Evolutionary conservation across 2,888 invertebrate genomes (phyloP).

Genomic region (Yponomeuta cagnagella): DNA sequence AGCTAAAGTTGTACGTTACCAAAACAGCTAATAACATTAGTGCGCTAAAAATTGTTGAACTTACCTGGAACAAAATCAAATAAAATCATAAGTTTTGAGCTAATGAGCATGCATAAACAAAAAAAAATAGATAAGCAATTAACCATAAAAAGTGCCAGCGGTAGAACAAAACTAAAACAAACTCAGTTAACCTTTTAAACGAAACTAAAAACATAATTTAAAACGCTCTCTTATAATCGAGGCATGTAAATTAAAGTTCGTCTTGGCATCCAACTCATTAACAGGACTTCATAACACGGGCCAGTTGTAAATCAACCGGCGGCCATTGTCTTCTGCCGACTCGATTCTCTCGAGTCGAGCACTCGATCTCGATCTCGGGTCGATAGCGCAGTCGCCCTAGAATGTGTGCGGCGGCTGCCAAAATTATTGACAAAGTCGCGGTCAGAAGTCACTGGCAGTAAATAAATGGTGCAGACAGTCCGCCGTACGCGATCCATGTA

Average conservation of each 20-base stretch:
- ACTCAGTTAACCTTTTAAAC: background rate
- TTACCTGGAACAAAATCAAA: slow-evolving; percentile 29
- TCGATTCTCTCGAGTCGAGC: slow-evolving; percentile 14
- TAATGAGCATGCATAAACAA: slow-evolving; percentile 1
- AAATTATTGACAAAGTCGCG: slow-evolving; percentile 65
- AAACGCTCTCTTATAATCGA: slow-evolving; percentile 18
- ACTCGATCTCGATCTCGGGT: slow-evolving; percentile 19
- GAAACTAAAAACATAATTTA: slow-evolving; percentile 14
- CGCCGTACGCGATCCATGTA: background rate
- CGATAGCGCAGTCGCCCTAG: slow-evolving; percentile 45
- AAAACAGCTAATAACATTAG: background rate
- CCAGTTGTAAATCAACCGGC: slow-evolving; percentile 30
- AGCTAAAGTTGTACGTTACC: slow-evolving; percentile 4
- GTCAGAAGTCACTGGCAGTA: slow-evolving; percentile 52
- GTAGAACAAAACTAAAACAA: slow-evolving; percentile 1
- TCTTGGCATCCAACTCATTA: slow-evolving; percentile 19
- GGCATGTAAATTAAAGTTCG: slow-evolving; percentile 18
- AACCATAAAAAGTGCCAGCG: background rate
- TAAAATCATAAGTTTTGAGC: background rate
- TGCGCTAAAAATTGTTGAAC: slow-evolving; percentile 16
- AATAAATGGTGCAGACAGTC: slow-evolving; percentile 6
- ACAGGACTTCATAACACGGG: slow-evolving; percentile 18
- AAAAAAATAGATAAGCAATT: too few species aligned
- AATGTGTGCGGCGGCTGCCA: slow-evolving; percentile 62
- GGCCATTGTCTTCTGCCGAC: slow-evolving; percentile 50